A percentile compares a stretch with the other conserved stretches of the same genome.
Evolutionary conservation across 2,797 vertebrate species (phyloP).

Genomic region (Onychomys torridus): DNA sequence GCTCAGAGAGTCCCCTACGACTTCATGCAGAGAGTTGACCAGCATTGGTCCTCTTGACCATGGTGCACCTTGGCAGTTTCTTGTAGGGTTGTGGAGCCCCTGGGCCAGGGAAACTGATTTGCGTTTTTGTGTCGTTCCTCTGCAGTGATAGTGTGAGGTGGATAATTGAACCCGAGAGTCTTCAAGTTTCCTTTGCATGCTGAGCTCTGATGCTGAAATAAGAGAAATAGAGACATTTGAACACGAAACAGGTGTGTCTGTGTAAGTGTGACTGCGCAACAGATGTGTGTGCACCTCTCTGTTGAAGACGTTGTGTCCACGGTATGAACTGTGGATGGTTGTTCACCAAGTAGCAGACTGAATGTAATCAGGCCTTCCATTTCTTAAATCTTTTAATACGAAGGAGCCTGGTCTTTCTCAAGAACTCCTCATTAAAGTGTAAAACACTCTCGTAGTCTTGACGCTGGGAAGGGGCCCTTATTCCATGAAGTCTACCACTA

Average conservation of each 20-base stretch:
- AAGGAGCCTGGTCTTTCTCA: conserved; percentile 81
- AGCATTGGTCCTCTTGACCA: not conserved
- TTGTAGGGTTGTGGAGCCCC: not conserved
- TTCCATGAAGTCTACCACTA: conserved; percentile 72
- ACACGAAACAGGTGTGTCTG: conserved; percentile 33
- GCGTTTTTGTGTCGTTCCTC: conserved; percentile 1
- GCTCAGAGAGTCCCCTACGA: not conserved
- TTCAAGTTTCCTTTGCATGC: conserved; percentile 27
- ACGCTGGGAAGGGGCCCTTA: conserved; percentile 68
- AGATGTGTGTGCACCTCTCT: not conserved
- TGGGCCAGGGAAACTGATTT: not conserved
- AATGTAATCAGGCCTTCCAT: conserved; percentile 67
- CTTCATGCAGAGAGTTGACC: not conserved
- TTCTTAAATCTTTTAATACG: conserved; percentile 77
- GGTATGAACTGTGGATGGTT: conserved; percentile 67
- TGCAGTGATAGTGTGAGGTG: not conserved
- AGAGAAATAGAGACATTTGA: conserved; percentile 60
- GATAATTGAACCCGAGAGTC: not conserved
- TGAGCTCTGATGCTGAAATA: conserved; percentile 40
- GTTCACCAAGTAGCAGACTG: conserved; percentile 77
- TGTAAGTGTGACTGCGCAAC: not conserved
- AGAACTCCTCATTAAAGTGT: conserved; percentile 81
- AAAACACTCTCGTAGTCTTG: conserved; percentile 65
- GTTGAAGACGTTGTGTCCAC: conserved; percentile 25
- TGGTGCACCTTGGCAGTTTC: not conserved